Percentiles rank a stretch among this genome's conserved stretches.
Conservation (phyloP, 2,113 vertebrate genomes). For the Trogon melanurus region DNA sequence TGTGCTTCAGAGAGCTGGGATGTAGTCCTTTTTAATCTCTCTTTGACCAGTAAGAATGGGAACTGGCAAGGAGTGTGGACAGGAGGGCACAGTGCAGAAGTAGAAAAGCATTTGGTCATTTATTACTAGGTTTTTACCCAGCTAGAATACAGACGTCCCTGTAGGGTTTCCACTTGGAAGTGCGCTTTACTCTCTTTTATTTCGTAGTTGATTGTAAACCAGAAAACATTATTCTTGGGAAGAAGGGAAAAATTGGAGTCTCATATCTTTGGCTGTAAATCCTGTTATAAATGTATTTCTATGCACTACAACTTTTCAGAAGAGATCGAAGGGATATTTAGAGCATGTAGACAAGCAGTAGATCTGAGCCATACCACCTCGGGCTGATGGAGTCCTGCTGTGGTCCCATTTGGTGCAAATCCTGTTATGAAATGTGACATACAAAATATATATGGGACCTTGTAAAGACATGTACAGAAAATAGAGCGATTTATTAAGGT, state of each 20-base stretch:
- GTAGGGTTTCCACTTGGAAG: neutral
- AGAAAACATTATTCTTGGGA: neutral
- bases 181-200: neutral
- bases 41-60: neutral
- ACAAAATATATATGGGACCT: neutral
- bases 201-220: neutral
- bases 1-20: neutral
- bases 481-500: neutral
- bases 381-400: neutral
- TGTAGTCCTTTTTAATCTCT: neutral
- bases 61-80: neutral
- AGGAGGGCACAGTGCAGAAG: neutral
- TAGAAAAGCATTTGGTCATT: neutral
- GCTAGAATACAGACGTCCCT: fast-evolving
- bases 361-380: constrained; percentile 7
- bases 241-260: neutral
- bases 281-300: neutral
- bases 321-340: neutral
- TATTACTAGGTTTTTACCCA: neutral
- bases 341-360: neutral
- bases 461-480: neutral
- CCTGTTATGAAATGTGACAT: neutral
- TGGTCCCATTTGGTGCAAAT: neutral
- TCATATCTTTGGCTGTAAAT: neutral
- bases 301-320: neutral